Conservation (phyloP, 2,888 invertebrate genomes). For the Eulithis testata region DNA sequence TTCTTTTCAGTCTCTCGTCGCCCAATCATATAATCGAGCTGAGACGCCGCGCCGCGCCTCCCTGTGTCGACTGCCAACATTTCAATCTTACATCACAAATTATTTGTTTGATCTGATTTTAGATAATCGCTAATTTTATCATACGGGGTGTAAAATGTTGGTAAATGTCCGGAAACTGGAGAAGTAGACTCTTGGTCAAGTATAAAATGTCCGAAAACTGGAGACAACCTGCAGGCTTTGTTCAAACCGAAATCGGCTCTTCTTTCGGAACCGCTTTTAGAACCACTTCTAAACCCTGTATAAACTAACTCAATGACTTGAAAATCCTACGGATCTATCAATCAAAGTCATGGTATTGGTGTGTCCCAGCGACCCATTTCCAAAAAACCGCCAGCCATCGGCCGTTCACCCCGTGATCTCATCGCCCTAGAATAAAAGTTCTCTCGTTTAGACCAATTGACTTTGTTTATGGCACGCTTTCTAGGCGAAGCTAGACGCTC, state of each 20-base stretch:
- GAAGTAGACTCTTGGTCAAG: no score
- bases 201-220: no score
- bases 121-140: not conserved
- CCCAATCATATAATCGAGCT: slow-evolving; percentile 25
- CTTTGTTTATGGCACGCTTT: slow-evolving; percentile 77
- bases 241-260: no score
- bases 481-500: slow-evolving; percentile 69
- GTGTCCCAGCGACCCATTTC: slow-evolving; percentile 72
- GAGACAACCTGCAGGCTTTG: no score
- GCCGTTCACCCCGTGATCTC: slow-evolving; percentile 82
- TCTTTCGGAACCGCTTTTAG: no score
- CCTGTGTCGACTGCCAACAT: slow-evolving; percentile 20
- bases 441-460: slow-evolving; percentile 77
- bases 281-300: not conserved
- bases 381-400: slow-evolving; percentile 56
- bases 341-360: slow-evolving; percentile 67
- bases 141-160: no score
- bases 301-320: not conserved
- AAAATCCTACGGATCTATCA: slow-evolving; percentile 5
- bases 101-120: slow-evolving; percentile 3
- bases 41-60: not conserved
- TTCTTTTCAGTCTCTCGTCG: slow-evolving; percentile 22
- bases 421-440: slow-evolving; percentile 79
- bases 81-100: slow-evolving; percentile 7
- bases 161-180: no score